phyloP scores from a whole-genome alignment of 2,797 vertebrate species.

The Brotula barbata region DNA sequence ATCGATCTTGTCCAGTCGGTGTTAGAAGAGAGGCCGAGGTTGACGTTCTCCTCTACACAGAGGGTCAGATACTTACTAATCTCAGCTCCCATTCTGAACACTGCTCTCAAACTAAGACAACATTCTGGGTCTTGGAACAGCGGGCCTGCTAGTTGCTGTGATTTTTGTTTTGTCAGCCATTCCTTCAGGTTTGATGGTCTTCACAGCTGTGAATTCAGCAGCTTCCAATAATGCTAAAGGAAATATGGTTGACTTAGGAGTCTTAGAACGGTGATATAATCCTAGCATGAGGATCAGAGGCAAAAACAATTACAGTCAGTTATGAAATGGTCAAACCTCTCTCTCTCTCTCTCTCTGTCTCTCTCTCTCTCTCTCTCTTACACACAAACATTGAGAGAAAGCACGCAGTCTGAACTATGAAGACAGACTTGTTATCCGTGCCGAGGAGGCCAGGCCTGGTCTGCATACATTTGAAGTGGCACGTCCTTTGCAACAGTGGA shows the following conservation, averaged over 20 bases:
- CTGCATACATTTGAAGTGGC: constrained; percentile 39
- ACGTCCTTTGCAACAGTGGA: constrained; percentile 51
- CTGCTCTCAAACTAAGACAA: not conserved
- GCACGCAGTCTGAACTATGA: constrained; percentile 20
- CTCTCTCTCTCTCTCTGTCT: constrained; percentile 7
- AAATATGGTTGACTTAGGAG: too few relatives aligned
- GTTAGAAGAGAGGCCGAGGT: constrained; percentile 18
- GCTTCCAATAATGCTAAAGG: too few relatives aligned
- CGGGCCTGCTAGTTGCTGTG: too few relatives aligned
- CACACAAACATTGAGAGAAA: constrained; percentile 15
- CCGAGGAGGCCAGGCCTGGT: constrained; percentile 51
- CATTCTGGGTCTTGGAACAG: not conserved
- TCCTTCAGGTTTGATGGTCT: not conserved
- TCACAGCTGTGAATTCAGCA: too few relatives aligned
- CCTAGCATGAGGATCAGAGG: constrained; percentile 12
- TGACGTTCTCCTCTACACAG: too few relatives aligned
- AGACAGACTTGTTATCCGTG: constrained; percentile 48
- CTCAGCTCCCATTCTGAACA: too few relatives aligned
- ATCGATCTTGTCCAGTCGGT: constrained; percentile 43
- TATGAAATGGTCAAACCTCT: constrained; percentile 11
- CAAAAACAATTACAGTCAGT: constrained; percentile 18
- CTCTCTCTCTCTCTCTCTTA: constrained; percentile 10
- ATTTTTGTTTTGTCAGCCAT: not conserved
- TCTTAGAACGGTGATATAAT: not conserved
- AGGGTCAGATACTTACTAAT: not conserved